A percentile compares a stretch with the other conserved stretches of the same genome.
Conservation (phyloP, 2,113 vertebrate genomes). For the Misgurnus anguillicaudatus region DNA sequence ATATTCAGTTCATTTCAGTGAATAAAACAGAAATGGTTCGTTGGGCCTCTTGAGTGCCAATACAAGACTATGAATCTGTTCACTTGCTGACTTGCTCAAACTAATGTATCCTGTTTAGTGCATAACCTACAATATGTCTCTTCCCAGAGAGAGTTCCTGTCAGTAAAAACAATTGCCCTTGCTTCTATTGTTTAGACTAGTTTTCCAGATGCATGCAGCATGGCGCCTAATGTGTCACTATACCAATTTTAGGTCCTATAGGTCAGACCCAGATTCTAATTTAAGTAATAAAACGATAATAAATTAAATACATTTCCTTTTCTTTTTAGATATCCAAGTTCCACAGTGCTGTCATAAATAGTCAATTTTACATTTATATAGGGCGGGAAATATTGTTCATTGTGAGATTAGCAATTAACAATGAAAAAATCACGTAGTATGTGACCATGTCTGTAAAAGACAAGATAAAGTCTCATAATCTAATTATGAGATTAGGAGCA, state of each 20-base stretch:
- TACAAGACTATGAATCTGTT: not conserved
- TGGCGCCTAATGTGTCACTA: not conserved
- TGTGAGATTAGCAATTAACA: not conserved
- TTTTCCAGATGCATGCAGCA: constrained; percentile 69
- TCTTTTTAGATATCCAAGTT: not conserved
- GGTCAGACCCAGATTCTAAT: not conserved
- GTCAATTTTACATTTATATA: too few relatives aligned
- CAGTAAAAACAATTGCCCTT: constrained; percentile 64
- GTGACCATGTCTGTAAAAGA: too few relatives aligned
- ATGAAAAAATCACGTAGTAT: not conserved
- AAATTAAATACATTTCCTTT: too few relatives aligned
- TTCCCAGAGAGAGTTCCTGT: constrained; percentile 62
- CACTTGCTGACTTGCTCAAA: constrained; percentile 48
- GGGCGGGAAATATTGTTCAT: not conserved
- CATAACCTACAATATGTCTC: constrained; percentile 60
- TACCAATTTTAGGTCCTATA: not conserved
- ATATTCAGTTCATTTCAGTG: constrained; percentile 32
- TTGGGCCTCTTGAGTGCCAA: not conserved
- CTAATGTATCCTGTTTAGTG: constrained; percentile 70
- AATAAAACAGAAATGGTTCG: not conserved
- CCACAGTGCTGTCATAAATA: not conserved
- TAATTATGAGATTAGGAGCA: too few relatives aligned
- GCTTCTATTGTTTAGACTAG: constrained; percentile 66
- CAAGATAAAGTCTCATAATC: too few relatives aligned
- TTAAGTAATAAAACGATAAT: too few relatives aligned